Evolutionary conservation across 1,140 invertebrate species (phyloP), one percentile per base, ranked within the genome.

Genomic region (Bombus pascuorum): DNA sequence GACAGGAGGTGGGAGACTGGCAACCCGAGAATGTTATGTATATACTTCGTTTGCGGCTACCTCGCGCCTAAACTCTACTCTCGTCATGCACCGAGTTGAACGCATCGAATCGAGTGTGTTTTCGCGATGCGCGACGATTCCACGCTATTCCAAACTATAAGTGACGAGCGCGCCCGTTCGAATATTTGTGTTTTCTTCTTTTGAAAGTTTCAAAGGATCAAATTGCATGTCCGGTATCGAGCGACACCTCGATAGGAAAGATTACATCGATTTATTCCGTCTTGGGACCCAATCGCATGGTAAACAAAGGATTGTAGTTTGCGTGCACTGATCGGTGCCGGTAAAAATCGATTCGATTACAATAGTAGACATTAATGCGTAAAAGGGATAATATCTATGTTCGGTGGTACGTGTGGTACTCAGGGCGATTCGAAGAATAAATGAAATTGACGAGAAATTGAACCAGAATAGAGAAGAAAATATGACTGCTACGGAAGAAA

Each of bases 401-500:
- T 37, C 32, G 32, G n/a, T 34, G 42, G 22, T 68, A n/a, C 66
- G 18, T 22, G 18, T 37, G 39, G 3, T 42, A 44, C 10, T n/a
- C 8, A 25, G 13, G 10, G 9, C 32, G 42, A 47, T 59, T 44
- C 25, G 44, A 32, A 73, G 42, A 28, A 59, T 62, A 65, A 10
- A 75, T 72, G 32, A 53, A 42, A 8, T n/a, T 66, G 28, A 66
- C 28, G 13, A 15, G 25, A 62, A 13, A n/a, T 86, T 53, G 9
- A 25, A 9, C 2, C 0, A 15, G 39, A 13, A 66, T 6, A 37
- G 8, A 12, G 1, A 39, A 73, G 1, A 87, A 74, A 83, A 93
- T 22, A 66, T 93, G 93, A 92, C 92, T 9, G 89, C 90, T 22
- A 90, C 87, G 5, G 93, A 93, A 57, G 93, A 93, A 80, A 92